Percentiles rank a stretch among this genome's conserved stretches.
phyloP scores from a whole-genome alignment of 30 jellyfish, hydroid and myxozoan species.

The Turritopsis dohrnii region DNA sequence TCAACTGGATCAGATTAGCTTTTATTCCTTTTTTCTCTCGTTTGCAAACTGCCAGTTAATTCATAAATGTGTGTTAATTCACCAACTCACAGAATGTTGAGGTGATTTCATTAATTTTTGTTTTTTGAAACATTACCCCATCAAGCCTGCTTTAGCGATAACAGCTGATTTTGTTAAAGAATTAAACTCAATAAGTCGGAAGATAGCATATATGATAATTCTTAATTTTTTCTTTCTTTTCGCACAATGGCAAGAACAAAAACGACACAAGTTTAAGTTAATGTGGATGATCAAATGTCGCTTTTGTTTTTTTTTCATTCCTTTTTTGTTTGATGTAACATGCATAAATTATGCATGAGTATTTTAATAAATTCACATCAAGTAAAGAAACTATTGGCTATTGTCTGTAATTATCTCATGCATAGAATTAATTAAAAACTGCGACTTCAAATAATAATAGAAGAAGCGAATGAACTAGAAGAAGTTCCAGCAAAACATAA shows the following conservation, averaged over 20 bases:
- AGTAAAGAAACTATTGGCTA: constrained; percentile 10
- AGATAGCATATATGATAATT: not conserved
- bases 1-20: not conserved
- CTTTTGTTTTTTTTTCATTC: constrained; percentile 9
- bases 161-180: constrained; percentile 2
- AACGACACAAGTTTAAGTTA: constrained; percentile 17
- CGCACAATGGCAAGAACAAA: not conserved
- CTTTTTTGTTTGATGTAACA: not conserved
- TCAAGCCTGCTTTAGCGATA: not conserved
- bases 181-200: constrained; percentile 6
- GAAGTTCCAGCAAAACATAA: not conserved
- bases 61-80: not conserved
- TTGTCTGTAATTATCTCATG: constrained; percentile 19
- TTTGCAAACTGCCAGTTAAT: not conserved
- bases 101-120: not conserved
- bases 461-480: not conserved
- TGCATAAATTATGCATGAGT: not conserved
- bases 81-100: not conserved
- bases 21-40: too few relatives aligned
- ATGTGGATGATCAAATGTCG: constrained; percentile 9
- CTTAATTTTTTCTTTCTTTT: not conserved
- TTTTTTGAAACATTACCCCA: not conserved
- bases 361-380: not conserved
- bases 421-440: constrained; percentile 1
- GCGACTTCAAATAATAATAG: not conserved